Conservation (phyloP, 1,140 invertebrate species). For the Pseudomyrmex gracilis region DNA sequence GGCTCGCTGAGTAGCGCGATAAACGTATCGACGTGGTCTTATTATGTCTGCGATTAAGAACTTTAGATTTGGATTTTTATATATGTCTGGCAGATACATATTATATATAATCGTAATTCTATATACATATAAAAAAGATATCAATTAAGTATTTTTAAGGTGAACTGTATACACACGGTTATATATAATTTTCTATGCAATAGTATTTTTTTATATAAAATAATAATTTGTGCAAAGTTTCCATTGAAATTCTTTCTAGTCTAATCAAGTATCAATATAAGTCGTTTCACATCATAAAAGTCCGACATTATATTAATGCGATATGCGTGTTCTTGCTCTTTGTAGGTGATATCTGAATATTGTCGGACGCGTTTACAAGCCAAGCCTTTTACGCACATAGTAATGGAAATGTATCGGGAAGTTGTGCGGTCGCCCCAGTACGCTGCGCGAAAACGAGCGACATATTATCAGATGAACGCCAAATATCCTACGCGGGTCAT, state of each 20-base stretch:
- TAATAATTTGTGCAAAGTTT: background rate
- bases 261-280: slow-evolving; percentile 3
- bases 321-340: slow-evolving; percentile 58
- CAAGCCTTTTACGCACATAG: slow-evolving; percentile 87
- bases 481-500: slow-evolving; percentile 7
- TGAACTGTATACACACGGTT: too few relatives aligned
- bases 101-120: too few relatives aligned
- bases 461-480: slow-evolving; percentile 67
- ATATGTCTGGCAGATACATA: background rate
- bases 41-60: slow-evolving; percentile 52
- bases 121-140: too few relatives aligned
- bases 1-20: slow-evolving; percentile 29
- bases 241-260: background rate
- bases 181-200: too few relatives aligned
- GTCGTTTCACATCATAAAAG: background rate
- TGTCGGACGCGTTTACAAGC: slow-evolving; percentile 86
- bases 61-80: slow-evolving; percentile 36
- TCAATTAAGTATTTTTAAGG: too few relatives aligned
- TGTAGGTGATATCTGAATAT: slow-evolving; percentile 87
- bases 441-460: slow-evolving; percentile 77
- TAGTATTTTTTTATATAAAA: too few relatives aligned
- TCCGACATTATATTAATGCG: background rate
- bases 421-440: slow-evolving; percentile 83
- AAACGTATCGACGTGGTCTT: slow-evolving; percentile 55
- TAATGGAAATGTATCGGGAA: slow-evolving; percentile 88